Percentiles rank a stretch among this genome's conserved stretches.
phyloP scores from a whole-genome alignment of 2,888 invertebrate genomes.

The Chelonus formosanus region DNA sequence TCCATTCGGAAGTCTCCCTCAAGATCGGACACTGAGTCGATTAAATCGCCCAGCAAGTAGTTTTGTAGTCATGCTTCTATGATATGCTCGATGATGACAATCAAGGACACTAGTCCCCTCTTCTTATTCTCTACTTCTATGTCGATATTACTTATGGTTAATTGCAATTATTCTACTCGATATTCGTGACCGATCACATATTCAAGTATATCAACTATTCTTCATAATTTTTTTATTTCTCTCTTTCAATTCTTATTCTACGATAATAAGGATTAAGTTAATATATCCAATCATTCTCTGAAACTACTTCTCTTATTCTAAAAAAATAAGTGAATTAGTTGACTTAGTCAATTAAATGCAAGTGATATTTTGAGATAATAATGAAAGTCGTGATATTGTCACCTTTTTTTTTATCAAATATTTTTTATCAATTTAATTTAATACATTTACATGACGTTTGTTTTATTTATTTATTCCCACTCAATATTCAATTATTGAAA shows the following conservation, averaged over 20 bases:
- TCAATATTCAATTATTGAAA: no score
- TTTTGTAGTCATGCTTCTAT: conserved; percentile 14
- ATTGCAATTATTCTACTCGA: conserved; percentile 41
- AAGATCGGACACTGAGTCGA: conserved; percentile 10
- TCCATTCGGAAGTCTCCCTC: conserved; percentile 27
- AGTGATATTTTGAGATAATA: no score
- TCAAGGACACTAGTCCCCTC: conserved; percentile 6
- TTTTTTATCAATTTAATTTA: no score
- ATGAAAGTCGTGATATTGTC: no score
- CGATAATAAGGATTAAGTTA: conserved; percentile 35
- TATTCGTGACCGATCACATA: conserved; percentile 33
- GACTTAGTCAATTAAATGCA: not conserved
- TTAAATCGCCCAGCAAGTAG: conserved; percentile 8
- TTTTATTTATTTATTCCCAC: no score
- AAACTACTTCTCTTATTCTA: conserved; percentile 17
- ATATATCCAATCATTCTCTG: conserved; percentile 29
- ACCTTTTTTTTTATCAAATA: no score
- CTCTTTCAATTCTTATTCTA: not conserved
- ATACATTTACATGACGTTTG: no score
- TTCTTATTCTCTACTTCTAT: conserved; percentile 3
- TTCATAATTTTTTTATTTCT: not conserved
- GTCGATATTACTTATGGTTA: conserved; percentile 38
- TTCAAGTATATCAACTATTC: not conserved
- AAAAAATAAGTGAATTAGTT: not conserved
- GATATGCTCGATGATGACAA: not conserved